These are phyloP conservation scores for Clarias macrocephalus DNA, from an alignment of 2,113 vertebrate species.

Conservation along the genomic window DNA sequence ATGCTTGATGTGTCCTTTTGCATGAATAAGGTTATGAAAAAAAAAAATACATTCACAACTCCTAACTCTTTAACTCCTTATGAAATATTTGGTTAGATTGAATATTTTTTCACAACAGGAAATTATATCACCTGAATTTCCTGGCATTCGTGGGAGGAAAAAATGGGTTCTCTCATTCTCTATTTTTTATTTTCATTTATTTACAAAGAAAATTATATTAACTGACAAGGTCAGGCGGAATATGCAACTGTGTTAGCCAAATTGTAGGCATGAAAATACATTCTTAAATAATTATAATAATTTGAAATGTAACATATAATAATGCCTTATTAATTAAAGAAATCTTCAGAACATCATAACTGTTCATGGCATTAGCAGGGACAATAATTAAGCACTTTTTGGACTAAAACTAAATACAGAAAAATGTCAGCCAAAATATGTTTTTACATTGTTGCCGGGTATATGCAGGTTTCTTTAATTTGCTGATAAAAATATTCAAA, in stretches of 20 bases:
- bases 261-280: neutral
- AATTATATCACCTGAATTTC: neutral
- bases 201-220: neutral
- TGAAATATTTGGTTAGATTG: neutral
- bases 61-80: neutral
- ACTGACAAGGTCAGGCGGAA: neutral
- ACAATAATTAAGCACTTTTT: neutral
- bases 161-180: neutral
- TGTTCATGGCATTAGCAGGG: neutral
- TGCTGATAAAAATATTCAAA: too few species aligned
- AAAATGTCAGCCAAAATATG: neutral
- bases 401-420: neutral
- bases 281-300: neutral
- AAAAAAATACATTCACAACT: conserved; percentile 1
- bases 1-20: neutral
- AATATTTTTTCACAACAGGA: neutral
- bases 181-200: neutral
- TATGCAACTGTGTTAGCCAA: neutral
- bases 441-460: neutral
- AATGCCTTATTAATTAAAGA: neutral
- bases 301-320: neutral
- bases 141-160: neutral
- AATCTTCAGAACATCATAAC: neutral
- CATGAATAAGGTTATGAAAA: neutral
- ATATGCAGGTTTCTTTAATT: neutral